Evolutionary conservation across 2,888 invertebrate species (phyloP).

Genomic region (Zygothrica quintamaculata): DNA sequence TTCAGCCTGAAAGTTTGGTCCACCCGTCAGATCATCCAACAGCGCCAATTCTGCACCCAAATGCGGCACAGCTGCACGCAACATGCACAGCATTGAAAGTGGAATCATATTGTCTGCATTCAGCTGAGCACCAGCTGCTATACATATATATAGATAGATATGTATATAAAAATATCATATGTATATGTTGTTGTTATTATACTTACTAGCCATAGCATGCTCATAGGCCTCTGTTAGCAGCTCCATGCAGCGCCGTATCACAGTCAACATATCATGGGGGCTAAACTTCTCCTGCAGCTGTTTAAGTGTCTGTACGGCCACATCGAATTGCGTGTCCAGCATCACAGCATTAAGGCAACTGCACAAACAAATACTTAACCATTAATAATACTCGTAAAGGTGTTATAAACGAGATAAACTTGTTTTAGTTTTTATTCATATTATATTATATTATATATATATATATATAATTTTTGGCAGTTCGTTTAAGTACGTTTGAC

Average conservation of each 20-base stretch:
- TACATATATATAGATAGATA: background rate
- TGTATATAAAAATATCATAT: too few species aligned
- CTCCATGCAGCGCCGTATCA: constrained; percentile 83
- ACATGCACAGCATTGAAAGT: constrained; percentile 82
- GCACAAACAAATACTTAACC: background rate
- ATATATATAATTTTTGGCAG: constrained; percentile 1
- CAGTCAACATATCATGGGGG: constrained; percentile 84
- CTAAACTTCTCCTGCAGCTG: constrained; percentile 84
- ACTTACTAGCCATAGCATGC: constrained; percentile 75
- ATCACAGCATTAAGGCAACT: constrained; percentile 78
- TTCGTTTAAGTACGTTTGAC: too few species aligned
- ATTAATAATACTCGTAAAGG: background rate
- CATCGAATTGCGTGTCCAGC: constrained; percentile 74
- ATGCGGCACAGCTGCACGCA: constrained; percentile 84
- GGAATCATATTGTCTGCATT: constrained; percentile 84
- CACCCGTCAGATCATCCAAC: constrained; percentile 83
- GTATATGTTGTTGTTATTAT: too few species aligned
- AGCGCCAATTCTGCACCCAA: constrained; percentile 84
- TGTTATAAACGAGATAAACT: constrained; percentile 18
- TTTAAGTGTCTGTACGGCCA: constrained; percentile 81
- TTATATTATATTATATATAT: too few species aligned
- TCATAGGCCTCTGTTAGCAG: constrained; percentile 82
- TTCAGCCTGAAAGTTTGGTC: constrained; percentile 83
- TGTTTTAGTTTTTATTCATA: constrained; percentile 31
- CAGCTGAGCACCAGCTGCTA: constrained; percentile 76